Base-by-base conservation (phyloP, 2,113 vertebrate genomes). In the Nycticebus coucang region DNA sequence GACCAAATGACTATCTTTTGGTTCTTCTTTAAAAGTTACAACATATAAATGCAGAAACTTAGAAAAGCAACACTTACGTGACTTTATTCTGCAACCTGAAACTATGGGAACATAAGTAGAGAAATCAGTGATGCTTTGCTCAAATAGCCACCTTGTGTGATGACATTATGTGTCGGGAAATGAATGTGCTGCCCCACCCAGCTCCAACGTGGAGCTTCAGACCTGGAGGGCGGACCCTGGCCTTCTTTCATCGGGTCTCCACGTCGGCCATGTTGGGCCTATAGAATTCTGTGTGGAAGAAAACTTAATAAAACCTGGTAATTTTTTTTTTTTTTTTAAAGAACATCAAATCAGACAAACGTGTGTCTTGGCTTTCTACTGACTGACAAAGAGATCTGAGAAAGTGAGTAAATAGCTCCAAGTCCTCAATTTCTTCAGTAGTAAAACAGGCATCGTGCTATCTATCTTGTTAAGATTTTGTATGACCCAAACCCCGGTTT, bases 271-370 rank as follows among this genome's bases (percentile, higher is more conserved):
- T 66, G 6, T 55, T 55, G 19, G 41, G 26, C 41, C 0, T 71
- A 33, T 41, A 74, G 50, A 84, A 90, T 77, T 81, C 64, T 33
- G 13, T 1, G 18, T 41, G 1, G 72, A 87, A 74, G 26, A 83
- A 33, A 94, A 92, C 21, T 60, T 93, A 93, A 87, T 84, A 57
- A 37, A 87, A 60, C 74, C 37, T 86, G 15, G 60, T 30, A 19
- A 81, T 68, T 87, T 74, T 41, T 41, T 5, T 41, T 5, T 41
- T 5, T 41, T 41, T 41, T 41, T 41, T 41, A 41, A 83, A 69
- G 33, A 82, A 1, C 24, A 35, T 55, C 53, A 9, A 94, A 71
- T 26, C 33, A 95, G 69, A 75, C 2, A 75, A 62, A 60, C 7
- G 14, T 82, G 0, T 66, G n/a, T 66, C 2, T 22, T 59, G 21